Evolutionary conservation across 2,113 vertebrate species (phyloP).

Genomic region (Lanius ludovicianus): DNA sequence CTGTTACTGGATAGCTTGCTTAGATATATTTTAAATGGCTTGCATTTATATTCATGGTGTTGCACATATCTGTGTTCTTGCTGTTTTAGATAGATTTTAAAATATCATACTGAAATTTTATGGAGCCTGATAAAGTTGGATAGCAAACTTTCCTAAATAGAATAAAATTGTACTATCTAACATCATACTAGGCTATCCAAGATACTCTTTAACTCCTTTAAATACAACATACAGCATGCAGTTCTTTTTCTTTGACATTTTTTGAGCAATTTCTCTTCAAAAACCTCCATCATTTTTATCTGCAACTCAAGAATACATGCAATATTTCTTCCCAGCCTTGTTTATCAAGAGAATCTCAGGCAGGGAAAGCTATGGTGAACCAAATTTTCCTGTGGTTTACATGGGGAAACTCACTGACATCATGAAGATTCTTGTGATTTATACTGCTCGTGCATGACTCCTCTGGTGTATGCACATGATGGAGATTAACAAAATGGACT

Average conservation of each 20-base stretch:
- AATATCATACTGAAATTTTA: constrained; percentile 53
- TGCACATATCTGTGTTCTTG: constrained; percentile 51
- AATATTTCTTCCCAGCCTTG: constrained; percentile 1
- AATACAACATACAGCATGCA: not conserved
- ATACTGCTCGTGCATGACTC: not conserved
- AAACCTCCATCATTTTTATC: not conserved
- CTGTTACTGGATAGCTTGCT: constrained; percentile 50
- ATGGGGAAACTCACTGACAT: not conserved
- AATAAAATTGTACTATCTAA: not conserved
- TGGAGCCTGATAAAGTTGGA: constrained; percentile 26
- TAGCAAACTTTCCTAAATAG: constrained; percentile 18
- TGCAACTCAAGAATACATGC: not conserved
- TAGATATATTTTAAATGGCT: constrained; percentile 66
- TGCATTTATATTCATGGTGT: constrained; percentile 64
- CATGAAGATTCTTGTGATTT: not conserved
- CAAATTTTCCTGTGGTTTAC: not conserved
- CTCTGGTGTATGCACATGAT: not conserved
- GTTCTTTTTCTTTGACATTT: constrained; percentile 7
- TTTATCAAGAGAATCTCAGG: constrained; percentile 21
- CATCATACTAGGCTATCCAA: not conserved
- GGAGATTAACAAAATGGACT: not conserved
- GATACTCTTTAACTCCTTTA: not conserved
- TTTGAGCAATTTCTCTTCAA: constrained; percentile 6
- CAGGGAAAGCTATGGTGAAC: not conserved
- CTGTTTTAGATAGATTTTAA: constrained; percentile 54